Evolutionary conservation across 2,888 invertebrate species (phyloP).

Genomic region (Drosophila limbata): DNA sequence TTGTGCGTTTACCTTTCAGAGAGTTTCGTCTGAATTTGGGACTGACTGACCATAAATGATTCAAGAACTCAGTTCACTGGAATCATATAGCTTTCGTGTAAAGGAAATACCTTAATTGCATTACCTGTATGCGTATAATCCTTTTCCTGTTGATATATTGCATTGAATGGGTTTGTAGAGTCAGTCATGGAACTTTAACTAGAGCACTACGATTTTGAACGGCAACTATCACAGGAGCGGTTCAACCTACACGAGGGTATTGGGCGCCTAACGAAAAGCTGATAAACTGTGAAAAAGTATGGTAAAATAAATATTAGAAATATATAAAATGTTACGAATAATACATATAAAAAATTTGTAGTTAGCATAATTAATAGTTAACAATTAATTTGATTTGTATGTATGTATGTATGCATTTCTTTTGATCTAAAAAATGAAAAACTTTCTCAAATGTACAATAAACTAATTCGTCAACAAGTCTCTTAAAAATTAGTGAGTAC

Average conservation of each 20-base stretch:
- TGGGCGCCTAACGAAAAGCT: too few relatives aligned
- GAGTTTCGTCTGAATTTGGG: constrained; percentile 57
- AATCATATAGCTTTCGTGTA: constrained; percentile 16
- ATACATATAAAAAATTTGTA: too few relatives aligned
- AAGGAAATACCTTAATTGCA: neutral
- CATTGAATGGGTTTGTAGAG: neutral
- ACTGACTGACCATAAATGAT: constrained; percentile 31
- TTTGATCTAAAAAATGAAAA: neutral
- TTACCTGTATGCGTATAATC: constrained; percentile 9
- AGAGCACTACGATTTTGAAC: constrained; percentile 6
- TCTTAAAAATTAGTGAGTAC: neutral
- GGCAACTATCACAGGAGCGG: constrained; percentile 21
- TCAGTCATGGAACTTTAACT: constrained; percentile 10
- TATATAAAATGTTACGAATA: too few relatives aligned
- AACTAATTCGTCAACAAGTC: neutral
- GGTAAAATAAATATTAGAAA: too few relatives aligned
- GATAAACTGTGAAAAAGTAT: too few relatives aligned
- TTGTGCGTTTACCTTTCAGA: constrained; percentile 4
- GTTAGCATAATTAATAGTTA: too few relatives aligned
- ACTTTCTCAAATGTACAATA: neutral
- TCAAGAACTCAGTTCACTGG: constrained; percentile 29
- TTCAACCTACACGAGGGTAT: neutral
- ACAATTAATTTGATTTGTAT: too few relatives aligned
- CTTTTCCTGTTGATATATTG: constrained; percentile 16
- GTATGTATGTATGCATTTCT: too few relatives aligned